Percentiles rank a stretch among this genome's conserved stretches.
These are phyloP conservation scores for Hypolimnas misippus DNA, from an alignment of 2,888 invertebrate species.

Conservation along the genomic window DNA sequence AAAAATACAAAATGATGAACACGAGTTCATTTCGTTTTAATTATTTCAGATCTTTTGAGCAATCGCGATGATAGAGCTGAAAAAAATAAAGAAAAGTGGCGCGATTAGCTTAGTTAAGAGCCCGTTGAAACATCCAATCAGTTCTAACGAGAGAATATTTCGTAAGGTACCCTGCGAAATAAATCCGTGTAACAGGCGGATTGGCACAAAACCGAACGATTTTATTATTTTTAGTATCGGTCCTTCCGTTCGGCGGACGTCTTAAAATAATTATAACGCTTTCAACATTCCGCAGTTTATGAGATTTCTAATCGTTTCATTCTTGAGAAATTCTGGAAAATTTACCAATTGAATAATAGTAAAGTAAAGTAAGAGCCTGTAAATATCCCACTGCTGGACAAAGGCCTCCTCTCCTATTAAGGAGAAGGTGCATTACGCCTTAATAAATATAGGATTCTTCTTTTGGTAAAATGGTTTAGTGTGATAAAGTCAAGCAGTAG, in stretches of 20 bases:
- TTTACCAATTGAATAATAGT: background rate
- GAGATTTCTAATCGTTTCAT: conserved; percentile 32
- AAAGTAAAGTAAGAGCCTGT: no score
- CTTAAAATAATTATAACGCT: conserved; percentile 39
- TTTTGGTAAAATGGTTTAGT: no score
- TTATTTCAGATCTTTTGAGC: conserved; percentile 37
- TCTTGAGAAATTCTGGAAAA: conserved; percentile 25
- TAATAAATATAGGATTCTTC: no score
- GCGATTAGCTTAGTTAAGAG: conserved; percentile 40
- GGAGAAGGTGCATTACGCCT: no score
- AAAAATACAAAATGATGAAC: conserved; percentile 6
- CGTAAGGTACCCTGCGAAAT: conserved; percentile 26
- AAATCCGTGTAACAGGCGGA: conserved; percentile 45
- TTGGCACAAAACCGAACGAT: conserved; percentile 45
- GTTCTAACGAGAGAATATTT: conserved; percentile 33
- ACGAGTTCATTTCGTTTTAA: conserved; percentile 28
- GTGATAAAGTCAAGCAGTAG: no score
- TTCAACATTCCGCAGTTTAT: conserved; percentile 36
- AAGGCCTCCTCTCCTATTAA: no score
- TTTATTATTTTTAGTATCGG: conserved; percentile 42
- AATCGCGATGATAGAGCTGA: conserved; percentile 27
- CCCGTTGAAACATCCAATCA: conserved; percentile 38
- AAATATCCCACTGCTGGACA: no score
- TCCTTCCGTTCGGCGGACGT: conserved; percentile 35
- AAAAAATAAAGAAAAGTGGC: conserved; percentile 16